Base-by-base conservation (phyloP, 2,113 vertebrate species). In the Cochlearius cochlearius region DNA sequence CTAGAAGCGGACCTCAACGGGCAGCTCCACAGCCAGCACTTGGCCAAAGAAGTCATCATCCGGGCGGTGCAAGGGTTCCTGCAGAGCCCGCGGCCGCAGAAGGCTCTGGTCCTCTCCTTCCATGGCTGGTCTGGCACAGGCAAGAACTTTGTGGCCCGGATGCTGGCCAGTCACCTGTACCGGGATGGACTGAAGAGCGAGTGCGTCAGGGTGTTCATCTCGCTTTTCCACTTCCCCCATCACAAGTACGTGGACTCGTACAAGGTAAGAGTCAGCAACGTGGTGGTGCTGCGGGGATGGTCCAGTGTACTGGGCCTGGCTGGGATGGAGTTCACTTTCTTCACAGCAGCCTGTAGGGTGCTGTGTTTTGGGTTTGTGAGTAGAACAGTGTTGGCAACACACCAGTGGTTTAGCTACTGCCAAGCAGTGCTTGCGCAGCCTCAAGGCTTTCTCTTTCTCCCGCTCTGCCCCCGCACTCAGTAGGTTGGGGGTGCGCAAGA, bases 51-150 rank as follows among this genome's bases (percentile, higher is more conserved):
- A 1, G 98, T 99, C 47, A 97, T 99, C 22, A 29, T 99, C 30
- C 98, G 80, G 66, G 98, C 98, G 0, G 80, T 99, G 84, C 98
- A 86, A 82, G 97, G 96, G 72, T 99, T 99, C 84, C 96, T 99
- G 71, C 98, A 98, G 94, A 98, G 83, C 89, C 98, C 98, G 0
- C 96, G 22, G 76, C 98, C 98, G 4, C 96, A 97, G 92, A 99
- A 98, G 94, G 98, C 99, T 3, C 98, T 99, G 56, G 99, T 98
- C 1, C 99, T 99, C 77, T 99, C 99, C 6, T 99, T 99, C 97
- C 99, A 99, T 0, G 99, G 99, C 95, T 99, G 99, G 99, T 99
- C 99, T 0, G 99, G 99, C 71, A 99, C 99, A 0, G 99, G 99
- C 72, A 99, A 99, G 98, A 99, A 99, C 98, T 99, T 99, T 12